A percentile compares a stretch with the other conserved stretches of the same genome.
Conservation (phyloP, 2,113 vertebrate species). For the Dipodomys stephensi region DNA sequence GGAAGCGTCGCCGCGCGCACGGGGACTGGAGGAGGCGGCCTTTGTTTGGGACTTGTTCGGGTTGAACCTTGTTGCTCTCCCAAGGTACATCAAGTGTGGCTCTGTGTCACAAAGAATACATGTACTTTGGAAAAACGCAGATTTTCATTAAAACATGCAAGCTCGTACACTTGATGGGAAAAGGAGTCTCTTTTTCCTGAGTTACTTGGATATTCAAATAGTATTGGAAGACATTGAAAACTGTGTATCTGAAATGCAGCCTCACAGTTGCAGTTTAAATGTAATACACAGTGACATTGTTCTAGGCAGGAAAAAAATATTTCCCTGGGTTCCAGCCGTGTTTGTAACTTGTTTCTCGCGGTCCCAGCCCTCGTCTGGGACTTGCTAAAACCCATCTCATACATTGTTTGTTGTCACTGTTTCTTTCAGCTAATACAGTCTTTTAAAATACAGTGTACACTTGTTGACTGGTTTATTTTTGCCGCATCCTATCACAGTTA, state of each 20-base stretch:
- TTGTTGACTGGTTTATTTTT: slow-evolving; percentile 42
- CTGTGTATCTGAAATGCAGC: not conserved
- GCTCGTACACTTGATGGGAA: slow-evolving; percentile 18
- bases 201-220: not conserved
- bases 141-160: slow-evolving; percentile 36
- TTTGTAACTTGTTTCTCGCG: not conserved
- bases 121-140: slow-evolving; percentile 29
- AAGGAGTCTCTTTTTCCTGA: not conserved
- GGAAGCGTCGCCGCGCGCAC: too few relatives aligned
- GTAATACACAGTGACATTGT: not conserved
- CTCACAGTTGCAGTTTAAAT: not conserved
- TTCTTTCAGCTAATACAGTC: slow-evolving; percentile 29
- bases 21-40: not conserved
- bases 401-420: slow-evolving; percentile 34
- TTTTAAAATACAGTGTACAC: not conserved
- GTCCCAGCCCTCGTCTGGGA: not conserved
- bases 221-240: not conserved
- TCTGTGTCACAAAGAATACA: slow-evolving; percentile 11
- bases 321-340: not conserved
- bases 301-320: not conserved
- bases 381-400: not conserved
- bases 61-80: not conserved
- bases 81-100: not conserved
- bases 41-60: slow-evolving; percentile 39
- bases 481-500: not conserved